Percentiles rank a stretch among this genome's conserved stretches.
phyloP scores from a whole-genome alignment of 2,888 invertebrate genomes.

The Sipha maydis region DNA sequence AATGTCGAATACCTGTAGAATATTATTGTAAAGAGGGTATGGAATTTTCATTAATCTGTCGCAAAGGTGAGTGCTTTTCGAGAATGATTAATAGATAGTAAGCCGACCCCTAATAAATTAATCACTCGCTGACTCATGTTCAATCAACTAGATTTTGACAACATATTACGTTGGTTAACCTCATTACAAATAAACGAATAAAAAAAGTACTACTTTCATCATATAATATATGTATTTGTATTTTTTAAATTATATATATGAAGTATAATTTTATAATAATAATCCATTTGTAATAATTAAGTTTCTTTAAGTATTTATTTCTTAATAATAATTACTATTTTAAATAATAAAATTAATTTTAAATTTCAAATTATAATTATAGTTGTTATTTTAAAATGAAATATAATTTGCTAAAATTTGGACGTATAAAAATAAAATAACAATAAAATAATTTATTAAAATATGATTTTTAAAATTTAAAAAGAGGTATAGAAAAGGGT shows the following conservation, averaged over 20 bases:
- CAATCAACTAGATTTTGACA: conserved; percentile 17
- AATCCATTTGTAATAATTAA: background rate
- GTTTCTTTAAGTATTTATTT: background rate
- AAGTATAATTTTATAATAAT: background rate
- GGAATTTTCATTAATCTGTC: conserved; percentile 20
- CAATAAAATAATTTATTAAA: background rate
- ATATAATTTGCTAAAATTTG: background rate
- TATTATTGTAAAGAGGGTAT: conserved; percentile 23
- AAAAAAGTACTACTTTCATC: background rate
- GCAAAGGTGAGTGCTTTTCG: conserved; percentile 6
- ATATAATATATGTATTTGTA: background rate
- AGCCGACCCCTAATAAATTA: conserved; percentile 35
- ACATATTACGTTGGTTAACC: background rate
- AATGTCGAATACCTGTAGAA: conserved; percentile 27
- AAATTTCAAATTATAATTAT: background rate
- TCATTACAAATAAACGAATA: background rate
- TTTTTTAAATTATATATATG: background rate
- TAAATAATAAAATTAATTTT: too few species aligned
- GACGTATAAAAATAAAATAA: background rate
- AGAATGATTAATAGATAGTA: conserved; percentile 44
- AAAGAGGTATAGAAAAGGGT: background rate
- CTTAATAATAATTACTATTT: too few species aligned
- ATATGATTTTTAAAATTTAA: background rate
- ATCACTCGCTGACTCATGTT: conserved; percentile 33
- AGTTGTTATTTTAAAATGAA: background rate